phyloP scores from a whole-genome alignment of 2,113 vertebrate species.

The Thomomys bottae region DNA sequence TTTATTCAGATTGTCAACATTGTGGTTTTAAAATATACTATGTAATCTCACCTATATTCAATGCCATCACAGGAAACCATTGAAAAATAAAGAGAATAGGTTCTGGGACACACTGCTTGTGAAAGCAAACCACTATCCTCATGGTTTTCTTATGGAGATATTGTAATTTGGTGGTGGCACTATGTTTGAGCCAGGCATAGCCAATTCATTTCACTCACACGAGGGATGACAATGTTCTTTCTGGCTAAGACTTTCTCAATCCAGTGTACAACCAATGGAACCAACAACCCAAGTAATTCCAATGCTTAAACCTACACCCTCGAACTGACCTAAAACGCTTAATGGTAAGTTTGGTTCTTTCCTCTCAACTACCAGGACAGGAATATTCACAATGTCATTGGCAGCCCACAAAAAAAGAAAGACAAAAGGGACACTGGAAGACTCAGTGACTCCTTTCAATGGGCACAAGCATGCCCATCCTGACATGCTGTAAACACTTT shows the following conservation, averaged over 20 bases:
- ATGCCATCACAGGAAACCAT: not conserved
- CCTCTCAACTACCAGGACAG: not conserved
- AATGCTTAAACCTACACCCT: not conserved
- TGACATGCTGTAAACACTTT: not conserved
- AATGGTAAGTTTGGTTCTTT: not conserved
- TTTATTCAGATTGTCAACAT: not conserved
- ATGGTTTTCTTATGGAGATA: not conserved
- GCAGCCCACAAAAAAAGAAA: not conserved
- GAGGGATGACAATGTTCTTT: not conserved
- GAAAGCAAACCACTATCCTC: not conserved
- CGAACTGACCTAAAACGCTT: not conserved
- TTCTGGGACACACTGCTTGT: not conserved
- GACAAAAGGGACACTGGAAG: not conserved
- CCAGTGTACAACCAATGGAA: not conserved
- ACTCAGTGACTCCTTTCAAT: not conserved
- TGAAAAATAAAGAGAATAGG: not conserved
- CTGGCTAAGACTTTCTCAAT: not conserved
- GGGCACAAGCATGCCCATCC: not conserved
- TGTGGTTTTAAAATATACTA: not conserved
- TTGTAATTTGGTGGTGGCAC: not conserved
- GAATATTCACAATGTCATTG: not conserved
- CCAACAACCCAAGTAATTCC: fast-evolving
- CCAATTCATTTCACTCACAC: fast-evolving
- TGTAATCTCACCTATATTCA: not conserved
- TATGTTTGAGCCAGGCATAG: not conserved